Evolutionary conservation across 2,797 vertebrate species (phyloP).

Genomic region (Discoglossus pictus): DNA sequence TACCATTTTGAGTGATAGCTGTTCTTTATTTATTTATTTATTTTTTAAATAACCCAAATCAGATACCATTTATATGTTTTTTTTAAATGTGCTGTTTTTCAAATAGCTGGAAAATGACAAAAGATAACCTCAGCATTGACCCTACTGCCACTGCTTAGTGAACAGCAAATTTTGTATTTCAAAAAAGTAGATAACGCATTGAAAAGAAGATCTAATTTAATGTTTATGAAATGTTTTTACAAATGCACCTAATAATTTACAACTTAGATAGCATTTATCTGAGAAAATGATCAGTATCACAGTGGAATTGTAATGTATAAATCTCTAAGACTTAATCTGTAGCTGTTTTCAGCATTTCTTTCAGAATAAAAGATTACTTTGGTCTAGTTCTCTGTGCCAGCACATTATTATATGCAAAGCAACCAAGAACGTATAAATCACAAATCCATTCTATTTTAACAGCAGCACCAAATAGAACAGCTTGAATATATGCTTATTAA

Average conservation of each 20-base stretch:
- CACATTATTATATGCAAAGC: slow-evolving; percentile 43
- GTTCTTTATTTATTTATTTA: too few relatives aligned
- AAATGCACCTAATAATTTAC: slow-evolving; percentile 7
- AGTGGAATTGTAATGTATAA: slow-evolving; percentile 27
- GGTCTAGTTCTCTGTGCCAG: slow-evolving; percentile 16
- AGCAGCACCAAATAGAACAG: slow-evolving; percentile 16
- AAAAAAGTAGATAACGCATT: slow-evolving; percentile 14
- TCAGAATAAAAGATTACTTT: slow-evolving; percentile 33
- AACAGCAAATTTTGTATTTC: background rate
- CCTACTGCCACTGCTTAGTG: too few relatives aligned
- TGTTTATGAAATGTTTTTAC: slow-evolving; percentile 18
- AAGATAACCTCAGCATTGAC: too few relatives aligned
- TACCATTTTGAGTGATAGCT: too few relatives aligned
- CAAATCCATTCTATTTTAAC: slow-evolving; percentile 33
- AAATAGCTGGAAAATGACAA: too few relatives aligned
- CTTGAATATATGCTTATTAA: slow-evolving; percentile 16
- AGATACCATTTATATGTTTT: too few relatives aligned
- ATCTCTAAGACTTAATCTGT: slow-evolving; percentile 34
- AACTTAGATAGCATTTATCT: slow-evolving; percentile 17
- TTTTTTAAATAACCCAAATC: too few relatives aligned
- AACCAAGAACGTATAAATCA: slow-evolving; percentile 29
- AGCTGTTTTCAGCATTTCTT: slow-evolving; percentile 33
- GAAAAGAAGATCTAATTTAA: slow-evolving; percentile 21
- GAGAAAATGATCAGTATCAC: slow-evolving; percentile 21
- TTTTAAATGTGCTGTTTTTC: too few relatives aligned